Evolutionary conservation across 1,140 invertebrate species (phyloP), one percentile per base, ranked within the genome.

Genomic region (Dufourea novaeangliae): DNA sequence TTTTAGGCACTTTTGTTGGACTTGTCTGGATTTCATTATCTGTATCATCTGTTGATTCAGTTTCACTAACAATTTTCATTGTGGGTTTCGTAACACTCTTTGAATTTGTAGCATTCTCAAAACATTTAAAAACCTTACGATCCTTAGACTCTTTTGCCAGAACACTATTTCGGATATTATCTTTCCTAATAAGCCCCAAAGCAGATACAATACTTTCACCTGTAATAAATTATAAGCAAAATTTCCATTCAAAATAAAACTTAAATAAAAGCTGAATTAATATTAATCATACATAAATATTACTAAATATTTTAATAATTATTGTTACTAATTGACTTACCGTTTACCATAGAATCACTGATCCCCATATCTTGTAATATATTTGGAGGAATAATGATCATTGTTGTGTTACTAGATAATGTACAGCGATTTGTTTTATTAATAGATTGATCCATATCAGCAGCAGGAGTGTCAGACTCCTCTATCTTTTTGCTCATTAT

Each of bases 341-440:
- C 39, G 37, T 57, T 56, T 46, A 4, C 37, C 41, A 41, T n/a
- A 22, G 32, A 46, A 32, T 80, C 34, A 68, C n/a, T 68, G 5
- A 83, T 32, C 56, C n/a, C 27, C 66, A 76, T 59, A 41, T 54
- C 37, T 67, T 79, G 63, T 34, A 75, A 64, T 20, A 70, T 7
- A 34, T 44, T 56, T 57, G 61, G 52, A 46, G 17, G 22, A 54
- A 70, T 17, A 27, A 61, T 57, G 14, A 70, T 68, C 27, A 68
- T 68, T 39, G 44, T 67, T 25, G 39, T 68, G 37, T 37, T 50
- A 32, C 5, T 5, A 11, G n/a, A 22, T n/a, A 29, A 34, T 50
- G 37, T n/a, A n/a, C n/a, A 20, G 2, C 29, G 10, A 17, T 12
- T 29, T 2, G 34, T 22, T 56, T 44, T 83, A 63, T 0, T 29